These are phyloP conservation scores for Styela clava DNA, from an alignment of 23 tunicate species.

Conservation along the genomic window DNA sequence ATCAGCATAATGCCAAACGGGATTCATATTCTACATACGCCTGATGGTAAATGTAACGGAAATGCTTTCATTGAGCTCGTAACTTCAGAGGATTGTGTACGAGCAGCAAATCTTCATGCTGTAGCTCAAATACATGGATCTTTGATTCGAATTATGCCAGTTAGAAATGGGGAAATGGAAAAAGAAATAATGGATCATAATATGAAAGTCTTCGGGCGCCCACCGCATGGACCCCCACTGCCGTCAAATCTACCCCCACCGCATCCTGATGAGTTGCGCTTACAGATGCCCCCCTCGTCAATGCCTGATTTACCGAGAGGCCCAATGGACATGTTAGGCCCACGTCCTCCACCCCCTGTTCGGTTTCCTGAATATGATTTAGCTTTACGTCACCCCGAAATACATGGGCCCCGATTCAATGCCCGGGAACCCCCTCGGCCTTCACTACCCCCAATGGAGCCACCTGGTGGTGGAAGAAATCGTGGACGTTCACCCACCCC, in stretches of 20 bases:
- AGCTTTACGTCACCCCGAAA: conserved; percentile 13
- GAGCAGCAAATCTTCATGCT: conserved; percentile 56
- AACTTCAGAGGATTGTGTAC: conserved; percentile 50
- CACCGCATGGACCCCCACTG: conserved; percentile 13
- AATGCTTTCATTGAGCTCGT: conserved; percentile 64
- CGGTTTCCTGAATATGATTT: neutral
- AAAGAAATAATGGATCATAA: conserved; percentile 33
- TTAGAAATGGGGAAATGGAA: conserved; percentile 46
- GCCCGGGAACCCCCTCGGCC: neutral
- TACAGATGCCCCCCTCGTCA: neutral
- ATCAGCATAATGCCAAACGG: conserved; percentile 31
- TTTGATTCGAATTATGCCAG: conserved; percentile 45
- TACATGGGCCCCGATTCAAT: neutral
- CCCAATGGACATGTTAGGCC: neutral
- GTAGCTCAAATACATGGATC: conserved; percentile 29
- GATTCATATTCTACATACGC: conserved; percentile 35
- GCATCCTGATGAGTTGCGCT: neutral
- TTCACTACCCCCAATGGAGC: conserved; percentile 9
- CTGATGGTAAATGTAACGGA: conserved; percentile 66
- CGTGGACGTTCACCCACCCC: conserved; percentile 10
- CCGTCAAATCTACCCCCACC: neutral
- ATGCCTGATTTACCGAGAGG: neutral
- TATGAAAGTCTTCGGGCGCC: neutral
- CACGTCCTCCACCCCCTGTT: neutral
- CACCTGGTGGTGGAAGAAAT: neutral